Evolutionary conservation across 2,797 vertebrate species (phyloP).

Genomic region (Coluber constrictor): DNA sequence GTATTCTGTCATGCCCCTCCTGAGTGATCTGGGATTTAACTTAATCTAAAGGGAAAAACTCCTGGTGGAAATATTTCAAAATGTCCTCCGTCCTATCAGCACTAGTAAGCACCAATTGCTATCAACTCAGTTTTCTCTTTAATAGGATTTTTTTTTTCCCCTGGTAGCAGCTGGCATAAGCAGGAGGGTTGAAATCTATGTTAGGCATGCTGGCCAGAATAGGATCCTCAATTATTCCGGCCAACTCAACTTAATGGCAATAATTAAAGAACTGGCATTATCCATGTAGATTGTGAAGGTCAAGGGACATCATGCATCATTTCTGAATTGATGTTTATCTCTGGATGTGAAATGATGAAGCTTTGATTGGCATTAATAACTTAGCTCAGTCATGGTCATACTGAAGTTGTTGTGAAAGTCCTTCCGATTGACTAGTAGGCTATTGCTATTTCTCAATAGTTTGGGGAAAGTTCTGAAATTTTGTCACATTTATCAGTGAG

Average conservation of each 20-base stretch:
- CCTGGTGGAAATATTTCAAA: neutral
- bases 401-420: neutral
- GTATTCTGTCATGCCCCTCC: neutral
- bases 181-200: neutral
- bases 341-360: neutral
- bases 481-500: neutral
- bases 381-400: neutral
- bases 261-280: neutral
- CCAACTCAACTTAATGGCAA: neutral
- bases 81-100: neutral
- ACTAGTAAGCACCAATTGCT: neutral
- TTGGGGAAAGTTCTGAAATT: neutral
- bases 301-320: neutral
- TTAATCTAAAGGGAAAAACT: neutral
- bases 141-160: neutral
- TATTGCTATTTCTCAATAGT: neutral
- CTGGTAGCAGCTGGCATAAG: neutral
- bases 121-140: neutral
- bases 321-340: neutral
- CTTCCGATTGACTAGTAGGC: neutral
- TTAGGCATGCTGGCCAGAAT: neutral
- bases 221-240: neutral
- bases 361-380: neutral
- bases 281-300: neutral
- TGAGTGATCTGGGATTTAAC: neutral